A percentile compares a stretch with the other conserved stretches of the same genome.
Evolutionary conservation across 2,113 vertebrate genomes (phyloP).

Genomic region (Tragelaphus strepsiceros): DNA sequence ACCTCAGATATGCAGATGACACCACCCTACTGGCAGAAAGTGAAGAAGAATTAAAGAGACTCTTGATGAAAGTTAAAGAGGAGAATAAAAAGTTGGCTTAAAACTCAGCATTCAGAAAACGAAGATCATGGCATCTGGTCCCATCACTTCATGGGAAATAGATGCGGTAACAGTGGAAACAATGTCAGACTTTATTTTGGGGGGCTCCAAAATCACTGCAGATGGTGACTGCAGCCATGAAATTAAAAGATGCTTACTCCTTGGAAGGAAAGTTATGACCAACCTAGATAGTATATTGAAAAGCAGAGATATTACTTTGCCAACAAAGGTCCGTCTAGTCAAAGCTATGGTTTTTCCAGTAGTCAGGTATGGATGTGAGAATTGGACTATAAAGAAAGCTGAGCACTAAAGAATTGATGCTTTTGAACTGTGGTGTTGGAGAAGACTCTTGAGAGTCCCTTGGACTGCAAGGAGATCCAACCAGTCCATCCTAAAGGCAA

Average conservation of each 20-base stretch:
- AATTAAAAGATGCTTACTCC: neutral
- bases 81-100: neutral
- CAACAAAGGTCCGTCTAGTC: neutral
- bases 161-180: neutral
- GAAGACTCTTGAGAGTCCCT: neutral
- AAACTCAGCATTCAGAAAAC: neutral
- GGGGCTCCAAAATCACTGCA: neutral
- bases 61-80: neutral
- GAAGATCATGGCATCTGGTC: neutral
- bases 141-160: neutral
- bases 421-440: fast-evolving
- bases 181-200: neutral
- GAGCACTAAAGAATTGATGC: neutral
- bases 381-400: neutral
- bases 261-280: neutral
- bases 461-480: neutral
- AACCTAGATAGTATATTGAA: neutral
- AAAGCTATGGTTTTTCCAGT: neutral
- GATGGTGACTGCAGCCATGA: neutral
- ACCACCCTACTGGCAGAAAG: neutral
- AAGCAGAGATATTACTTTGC: neutral
- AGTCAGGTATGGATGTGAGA: neutral
- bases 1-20: neutral
- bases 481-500: neutral
- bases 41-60: neutral